Evolutionary conservation across 2,888 invertebrate genomes (phyloP).

Genomic region (Mellilla xanthometata): DNA sequence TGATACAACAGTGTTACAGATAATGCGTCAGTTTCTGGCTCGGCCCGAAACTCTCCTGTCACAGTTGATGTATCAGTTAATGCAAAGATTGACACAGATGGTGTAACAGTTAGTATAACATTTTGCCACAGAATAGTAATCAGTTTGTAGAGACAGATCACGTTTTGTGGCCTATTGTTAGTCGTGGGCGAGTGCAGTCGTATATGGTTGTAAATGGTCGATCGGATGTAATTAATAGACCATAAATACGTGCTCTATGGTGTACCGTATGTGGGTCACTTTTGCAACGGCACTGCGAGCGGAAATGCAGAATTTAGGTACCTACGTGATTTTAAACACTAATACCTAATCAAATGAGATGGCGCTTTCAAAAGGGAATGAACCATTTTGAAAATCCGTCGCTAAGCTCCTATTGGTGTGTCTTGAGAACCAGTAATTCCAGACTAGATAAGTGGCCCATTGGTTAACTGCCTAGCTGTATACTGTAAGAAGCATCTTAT

Average conservation of each 20-base stretch:
- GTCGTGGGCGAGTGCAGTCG: slow-evolving; percentile 29
- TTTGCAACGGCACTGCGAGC: slow-evolving; percentile 15
- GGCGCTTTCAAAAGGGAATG: no score
- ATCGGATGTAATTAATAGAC: slow-evolving; percentile 30
- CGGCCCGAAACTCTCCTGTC: no score
- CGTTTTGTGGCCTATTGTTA: slow-evolving; percentile 22
- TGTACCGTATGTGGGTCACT: slow-evolving; percentile 14
- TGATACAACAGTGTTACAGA: no score
- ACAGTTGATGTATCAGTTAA: slow-evolving; percentile 6
- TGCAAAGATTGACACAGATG: background rate
- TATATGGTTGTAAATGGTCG: slow-evolving; percentile 31
- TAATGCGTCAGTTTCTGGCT: no score
- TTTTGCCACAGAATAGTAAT: background rate
- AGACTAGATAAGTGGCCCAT: no score
- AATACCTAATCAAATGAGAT: no score
- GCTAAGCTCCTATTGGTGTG: no score
- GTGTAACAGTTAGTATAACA: slow-evolving; percentile 1
- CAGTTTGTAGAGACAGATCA: background rate
- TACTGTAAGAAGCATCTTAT: no score
- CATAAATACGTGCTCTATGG: slow-evolving; percentile 23
- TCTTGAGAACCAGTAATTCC: no score
- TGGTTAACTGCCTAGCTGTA: no score
- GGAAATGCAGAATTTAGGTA: slow-evolving; percentile 1
- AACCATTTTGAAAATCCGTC: no score
- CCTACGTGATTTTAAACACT: no score